Percentiles rank a stretch among this genome's conserved stretches.
Evolutionary conservation across 2,797 vertebrate genomes (phyloP).

Genomic region (Typhlichthys eigenmanni): DNA sequence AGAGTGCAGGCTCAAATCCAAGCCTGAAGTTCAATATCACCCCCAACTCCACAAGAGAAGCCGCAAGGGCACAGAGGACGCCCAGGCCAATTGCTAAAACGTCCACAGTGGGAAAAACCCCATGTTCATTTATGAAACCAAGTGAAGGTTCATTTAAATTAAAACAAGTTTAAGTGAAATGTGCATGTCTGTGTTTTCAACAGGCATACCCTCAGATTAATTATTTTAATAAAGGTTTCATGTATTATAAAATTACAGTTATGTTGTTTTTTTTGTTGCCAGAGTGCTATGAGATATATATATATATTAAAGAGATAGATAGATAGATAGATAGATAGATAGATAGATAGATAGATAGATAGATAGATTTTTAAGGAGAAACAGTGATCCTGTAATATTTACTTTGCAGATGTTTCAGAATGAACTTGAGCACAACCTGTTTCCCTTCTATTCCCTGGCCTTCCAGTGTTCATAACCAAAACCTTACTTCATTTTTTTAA

Average conservation of each 20-base stretch:
- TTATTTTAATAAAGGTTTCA: slow-evolving; percentile 15
- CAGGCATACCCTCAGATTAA: background rate
- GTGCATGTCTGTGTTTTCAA: slow-evolving; percentile 15
- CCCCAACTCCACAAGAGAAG: slow-evolving; percentile 61
- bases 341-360: no score
- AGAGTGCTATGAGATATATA: background rate
- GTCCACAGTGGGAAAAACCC: slow-evolving; percentile 55
- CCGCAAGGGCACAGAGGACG: slow-evolving; percentile 74
- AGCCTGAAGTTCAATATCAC: slow-evolving; percentile 73
- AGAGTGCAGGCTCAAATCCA: slow-evolving; percentile 68
- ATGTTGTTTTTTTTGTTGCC: slow-evolving; percentile 17
- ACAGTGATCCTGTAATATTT: slow-evolving; percentile 55
- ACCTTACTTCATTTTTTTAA: slow-evolving; percentile 7
- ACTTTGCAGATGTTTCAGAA: slow-evolving; percentile 74
- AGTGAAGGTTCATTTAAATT: no score
- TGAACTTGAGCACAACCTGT: slow-evolving; percentile 69
- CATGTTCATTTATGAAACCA: slow-evolving; percentile 21
- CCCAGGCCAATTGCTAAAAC: slow-evolving; percentile 71
- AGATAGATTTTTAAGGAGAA: slow-evolving; percentile 39
- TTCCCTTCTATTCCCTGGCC: slow-evolving; percentile 69
- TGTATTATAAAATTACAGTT: slow-evolving; percentile 24
- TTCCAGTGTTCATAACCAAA: slow-evolving; percentile 47
- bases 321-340: background rate
- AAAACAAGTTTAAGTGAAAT: slow-evolving; percentile 43
- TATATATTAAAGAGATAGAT: no score